phyloP scores from a whole-genome alignment of 2,113 vertebrate species.

The Motacilla tschutschensis region DNA sequence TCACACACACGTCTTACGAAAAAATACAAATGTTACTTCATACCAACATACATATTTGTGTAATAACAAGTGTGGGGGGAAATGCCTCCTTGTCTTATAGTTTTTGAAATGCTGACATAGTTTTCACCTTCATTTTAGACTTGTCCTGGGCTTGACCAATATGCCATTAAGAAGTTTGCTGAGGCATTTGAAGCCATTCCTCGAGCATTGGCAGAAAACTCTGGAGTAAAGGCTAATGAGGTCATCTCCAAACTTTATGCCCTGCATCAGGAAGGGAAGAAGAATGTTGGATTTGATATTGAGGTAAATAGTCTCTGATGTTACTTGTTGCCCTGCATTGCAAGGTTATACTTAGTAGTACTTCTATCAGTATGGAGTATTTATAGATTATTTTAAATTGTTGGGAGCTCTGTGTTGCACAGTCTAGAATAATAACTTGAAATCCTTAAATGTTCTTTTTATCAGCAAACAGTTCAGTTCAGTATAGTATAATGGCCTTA shows the following conservation, averaged over 20 bases:
- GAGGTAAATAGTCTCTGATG: slow-evolving; percentile 75
- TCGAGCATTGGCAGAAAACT: slow-evolving; percentile 92
- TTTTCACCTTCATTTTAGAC: slow-evolving; percentile 73
- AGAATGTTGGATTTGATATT: slow-evolving; percentile 93
- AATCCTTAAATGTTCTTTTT: not conserved
- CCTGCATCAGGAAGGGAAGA: slow-evolving; percentile 92
- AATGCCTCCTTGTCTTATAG: not conserved
- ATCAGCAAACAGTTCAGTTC: not conserved
- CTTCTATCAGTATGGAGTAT: not conserved
- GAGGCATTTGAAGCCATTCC: slow-evolving; percentile 93
- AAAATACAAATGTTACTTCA: not conserved
- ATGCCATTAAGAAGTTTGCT: slow-evolving; percentile 96
- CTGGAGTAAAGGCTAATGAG: slow-evolving; percentile 92
- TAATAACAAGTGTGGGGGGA: not conserved
- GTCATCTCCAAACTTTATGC: slow-evolving; percentile 94
- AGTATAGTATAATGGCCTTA: not conserved
- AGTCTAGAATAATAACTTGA: not conserved
- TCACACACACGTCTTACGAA: fast-evolving
- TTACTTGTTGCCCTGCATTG: not conserved
- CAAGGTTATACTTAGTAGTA: not conserved
- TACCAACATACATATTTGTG: not conserved
- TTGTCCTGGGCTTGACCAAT: slow-evolving; percentile 94
- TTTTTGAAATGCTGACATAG: not conserved
- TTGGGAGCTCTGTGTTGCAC: not conserved
- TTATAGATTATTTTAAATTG: not conserved